Conservation (phyloP, 2,888 invertebrate species). For the Timema podura region DNA sequence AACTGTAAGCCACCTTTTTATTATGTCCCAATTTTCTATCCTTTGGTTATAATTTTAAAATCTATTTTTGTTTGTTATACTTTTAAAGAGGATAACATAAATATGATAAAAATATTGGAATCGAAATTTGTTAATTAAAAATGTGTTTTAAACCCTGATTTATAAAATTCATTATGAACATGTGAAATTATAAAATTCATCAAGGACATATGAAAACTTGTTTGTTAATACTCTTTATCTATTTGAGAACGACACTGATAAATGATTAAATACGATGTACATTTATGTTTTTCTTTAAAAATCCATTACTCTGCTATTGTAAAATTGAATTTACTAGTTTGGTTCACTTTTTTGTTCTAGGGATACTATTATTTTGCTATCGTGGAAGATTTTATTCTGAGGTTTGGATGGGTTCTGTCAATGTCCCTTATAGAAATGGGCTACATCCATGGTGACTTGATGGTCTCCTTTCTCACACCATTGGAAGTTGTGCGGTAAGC, state of each 20-base stretch:
- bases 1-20: constrained; percentile 50
- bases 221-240: too few species aligned
- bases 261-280: neutral
- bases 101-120: too few species aligned
- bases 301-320: too few species aligned
- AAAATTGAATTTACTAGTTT: neutral
- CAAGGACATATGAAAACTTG: too few species aligned
- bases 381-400: constrained; percentile 70
- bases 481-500: constrained; percentile 60
- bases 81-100: too few species aligned
- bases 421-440: constrained; percentile 63
- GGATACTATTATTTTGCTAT: constrained; percentile 81
- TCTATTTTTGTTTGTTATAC: too few species aligned
- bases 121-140: too few species aligned
- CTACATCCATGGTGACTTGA: constrained; percentile 60
- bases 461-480: constrained; percentile 61
- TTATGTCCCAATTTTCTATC: neutral
- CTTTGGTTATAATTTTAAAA: too few species aligned
- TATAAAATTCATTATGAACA: too few species aligned
- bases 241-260: neutral
- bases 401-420: constrained; percentile 74
- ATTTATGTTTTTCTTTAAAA: too few species aligned
- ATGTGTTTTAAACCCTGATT: too few species aligned
- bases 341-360: constrained; percentile 43
- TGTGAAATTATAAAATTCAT: too few species aligned